These are phyloP conservation scores for Rhizoglyphus robini DNA, from an alignment of 1,140 invertebrate species.

Conservation along the genomic window DNA sequence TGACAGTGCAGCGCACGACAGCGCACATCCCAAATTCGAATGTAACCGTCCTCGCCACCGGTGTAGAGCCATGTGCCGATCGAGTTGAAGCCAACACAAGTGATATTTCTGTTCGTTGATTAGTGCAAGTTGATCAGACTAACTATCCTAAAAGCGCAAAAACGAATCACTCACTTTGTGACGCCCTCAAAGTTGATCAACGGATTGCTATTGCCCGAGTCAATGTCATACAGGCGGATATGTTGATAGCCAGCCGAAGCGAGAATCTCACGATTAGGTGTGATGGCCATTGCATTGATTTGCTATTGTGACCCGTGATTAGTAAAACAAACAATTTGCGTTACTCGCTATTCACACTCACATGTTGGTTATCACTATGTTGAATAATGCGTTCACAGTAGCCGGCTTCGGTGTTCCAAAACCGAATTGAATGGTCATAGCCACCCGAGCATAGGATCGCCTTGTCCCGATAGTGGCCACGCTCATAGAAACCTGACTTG, in stretches of 20 bases:
- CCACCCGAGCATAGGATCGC: conserved; percentile 75
- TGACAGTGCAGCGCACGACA: conserved; percentile 62
- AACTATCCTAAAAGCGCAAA: neutral
- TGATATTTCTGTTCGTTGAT: conserved; percentile 51
- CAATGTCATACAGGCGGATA: conserved; percentile 85
- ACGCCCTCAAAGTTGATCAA: conserved; percentile 84
- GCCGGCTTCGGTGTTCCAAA: conserved; percentile 91
- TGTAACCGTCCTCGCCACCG: conserved; percentile 82
- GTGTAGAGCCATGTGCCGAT: conserved; percentile 95
- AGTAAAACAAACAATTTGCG: too few species aligned
- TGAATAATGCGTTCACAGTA: conserved; percentile 75
- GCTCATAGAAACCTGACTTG: too few species aligned
- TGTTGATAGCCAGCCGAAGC: conserved; percentile 89
- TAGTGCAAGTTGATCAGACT: neutral
- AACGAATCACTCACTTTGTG: conserved; percentile 42
- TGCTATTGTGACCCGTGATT: too few species aligned
- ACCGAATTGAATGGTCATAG: conserved; percentile 90
- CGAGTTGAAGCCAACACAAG: conserved; percentile 82
- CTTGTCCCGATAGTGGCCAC: too few species aligned
- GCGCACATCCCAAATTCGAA: conserved; percentile 85
- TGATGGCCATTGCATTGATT: conserved; percentile 76
- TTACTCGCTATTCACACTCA: neutral
- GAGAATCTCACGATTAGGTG: conserved; percentile 75
- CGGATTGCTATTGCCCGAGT: conserved; percentile 65
- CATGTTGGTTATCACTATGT: conserved; percentile 61